These are phyloP conservation scores for Campodea augens DNA, from an alignment of 1,140 invertebrate species.

Conservation along the genomic window DNA sequence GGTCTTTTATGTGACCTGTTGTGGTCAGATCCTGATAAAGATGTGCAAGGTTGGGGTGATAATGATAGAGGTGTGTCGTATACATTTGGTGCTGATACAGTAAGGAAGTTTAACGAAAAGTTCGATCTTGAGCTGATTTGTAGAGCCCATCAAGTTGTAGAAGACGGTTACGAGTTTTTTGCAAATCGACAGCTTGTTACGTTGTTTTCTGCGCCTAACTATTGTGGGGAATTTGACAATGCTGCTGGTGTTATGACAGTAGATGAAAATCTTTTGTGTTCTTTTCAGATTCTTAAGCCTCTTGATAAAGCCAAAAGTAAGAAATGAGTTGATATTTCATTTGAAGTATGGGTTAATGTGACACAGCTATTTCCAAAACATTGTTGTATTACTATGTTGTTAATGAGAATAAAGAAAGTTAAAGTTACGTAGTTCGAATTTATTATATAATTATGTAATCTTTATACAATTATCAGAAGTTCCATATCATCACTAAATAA, in stretches of 20 bases:
- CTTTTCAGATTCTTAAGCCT: neutral
- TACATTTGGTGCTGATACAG: slow-evolving; percentile 24
- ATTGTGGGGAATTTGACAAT: slow-evolving; percentile 35
- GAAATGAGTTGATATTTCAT: no score
- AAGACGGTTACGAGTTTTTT: slow-evolving; percentile 41
- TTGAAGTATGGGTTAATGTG: no score
- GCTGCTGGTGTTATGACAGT: slow-evolving; percentile 39
- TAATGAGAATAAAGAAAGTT: no score
- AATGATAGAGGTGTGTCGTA: slow-evolving; percentile 25
- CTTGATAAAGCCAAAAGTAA: neutral
- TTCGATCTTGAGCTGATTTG: slow-evolving; percentile 37
- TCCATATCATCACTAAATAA: no score
- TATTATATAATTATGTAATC: no score
- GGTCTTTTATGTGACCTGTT: slow-evolving; percentile 23
- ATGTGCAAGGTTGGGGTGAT: neutral
- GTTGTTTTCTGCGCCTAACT: slow-evolving; percentile 24
- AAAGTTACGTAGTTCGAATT: no score
- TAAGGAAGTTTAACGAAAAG: slow-evolving; percentile 26
- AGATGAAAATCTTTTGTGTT: slow-evolving; percentile 17
- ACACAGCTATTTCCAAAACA: no score
- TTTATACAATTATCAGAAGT: no score
- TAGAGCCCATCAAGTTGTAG: slow-evolving; percentile 38
- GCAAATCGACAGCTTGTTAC: slow-evolving; percentile 26
- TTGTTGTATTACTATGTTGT: no score
- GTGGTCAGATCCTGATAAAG: slow-evolving; percentile 11